phyloP scores from a whole-genome alignment of 2,888 invertebrate genomes.

The Pardosa pseudoannulata region DNA sequence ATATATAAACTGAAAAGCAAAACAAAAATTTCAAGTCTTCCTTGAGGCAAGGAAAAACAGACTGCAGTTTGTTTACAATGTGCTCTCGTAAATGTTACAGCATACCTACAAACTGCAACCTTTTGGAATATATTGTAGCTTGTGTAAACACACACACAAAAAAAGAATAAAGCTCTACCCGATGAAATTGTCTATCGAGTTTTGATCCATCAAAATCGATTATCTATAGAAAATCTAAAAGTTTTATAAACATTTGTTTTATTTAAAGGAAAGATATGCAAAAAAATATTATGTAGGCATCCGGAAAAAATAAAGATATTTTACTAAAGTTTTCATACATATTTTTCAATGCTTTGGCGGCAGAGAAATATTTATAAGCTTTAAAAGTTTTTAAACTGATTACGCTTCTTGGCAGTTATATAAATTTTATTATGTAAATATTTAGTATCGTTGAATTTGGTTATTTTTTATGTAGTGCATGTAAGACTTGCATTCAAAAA shows the following conservation, averaged over 20 bases:
- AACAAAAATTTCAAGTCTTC: neutral
- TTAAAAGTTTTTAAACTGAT: no score
- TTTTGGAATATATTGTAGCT: conserved; percentile 2
- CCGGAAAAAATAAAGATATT: neutral
- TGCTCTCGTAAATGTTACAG: conserved; percentile 1
- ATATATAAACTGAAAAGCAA: neutral
- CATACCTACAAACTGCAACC: neutral
- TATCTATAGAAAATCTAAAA: neutral
- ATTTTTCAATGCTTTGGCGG: neutral
- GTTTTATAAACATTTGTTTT: neutral
- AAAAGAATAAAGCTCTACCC: neutral
- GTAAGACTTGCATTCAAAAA: no score
- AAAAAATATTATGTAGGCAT: neutral
- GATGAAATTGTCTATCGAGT: neutral
- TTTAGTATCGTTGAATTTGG: no score
- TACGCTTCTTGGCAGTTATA: no score
- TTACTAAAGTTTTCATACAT: neutral
- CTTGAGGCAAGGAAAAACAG: neutral
- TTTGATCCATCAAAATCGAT: neutral
- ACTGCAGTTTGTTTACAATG: conserved; percentile 3
- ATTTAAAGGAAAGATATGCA: neutral
- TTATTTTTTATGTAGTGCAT: no score
- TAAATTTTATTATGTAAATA: no score
- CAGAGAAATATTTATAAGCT: neutral
- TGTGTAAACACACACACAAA: neutral